Evolutionary conservation across 2,797 vertebrate species (phyloP).

Genomic region (Tympanoctomys barrerae): DNA sequence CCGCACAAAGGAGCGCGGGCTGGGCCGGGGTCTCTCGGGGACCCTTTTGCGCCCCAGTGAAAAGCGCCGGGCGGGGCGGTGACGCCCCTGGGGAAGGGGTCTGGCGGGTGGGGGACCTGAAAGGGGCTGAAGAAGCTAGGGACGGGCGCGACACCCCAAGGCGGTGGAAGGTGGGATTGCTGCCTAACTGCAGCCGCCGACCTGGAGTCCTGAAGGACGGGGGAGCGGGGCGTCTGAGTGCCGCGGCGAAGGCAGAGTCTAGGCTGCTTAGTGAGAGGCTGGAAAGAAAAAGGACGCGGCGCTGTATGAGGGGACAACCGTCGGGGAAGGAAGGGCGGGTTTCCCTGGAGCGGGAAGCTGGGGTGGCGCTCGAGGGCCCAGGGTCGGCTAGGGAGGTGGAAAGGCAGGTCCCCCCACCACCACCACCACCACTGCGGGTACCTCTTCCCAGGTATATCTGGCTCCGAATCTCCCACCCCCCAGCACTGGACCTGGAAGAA

Average conservation of each 20-base stretch:
- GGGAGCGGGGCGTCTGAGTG: background rate
- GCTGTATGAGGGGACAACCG: background rate
- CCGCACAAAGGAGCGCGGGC: constrained; percentile 57
- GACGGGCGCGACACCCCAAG: background rate
- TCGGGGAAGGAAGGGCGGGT: too few species aligned
- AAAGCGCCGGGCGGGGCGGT: background rate
- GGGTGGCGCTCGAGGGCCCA: too few species aligned
- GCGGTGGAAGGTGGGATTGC: background rate
- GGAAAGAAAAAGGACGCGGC: background rate
- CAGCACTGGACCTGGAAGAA: background rate
- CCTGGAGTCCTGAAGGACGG: background rate
- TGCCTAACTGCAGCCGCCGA: background rate
- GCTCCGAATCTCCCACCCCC: too few species aligned
- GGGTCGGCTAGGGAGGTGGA: too few species aligned
- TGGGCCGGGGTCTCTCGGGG: background rate
- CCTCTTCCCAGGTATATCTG: background rate
- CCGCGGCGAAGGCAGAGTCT: background rate
- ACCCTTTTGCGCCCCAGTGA: background rate
- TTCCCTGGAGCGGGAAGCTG: background rate
- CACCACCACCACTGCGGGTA: background rate
- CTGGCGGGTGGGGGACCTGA: background rate
- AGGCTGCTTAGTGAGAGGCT: background rate
- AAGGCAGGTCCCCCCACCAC: background rate
- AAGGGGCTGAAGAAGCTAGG: rapidly evolving
- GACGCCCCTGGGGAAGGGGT: background rate